A percentile compares a stretch with the other conserved stretches of the same genome.
These are phyloP conservation scores for Tricholaema leucomelas DNA, from an alignment of 2,113 vertebrate species.

Conservation along the genomic window DNA sequence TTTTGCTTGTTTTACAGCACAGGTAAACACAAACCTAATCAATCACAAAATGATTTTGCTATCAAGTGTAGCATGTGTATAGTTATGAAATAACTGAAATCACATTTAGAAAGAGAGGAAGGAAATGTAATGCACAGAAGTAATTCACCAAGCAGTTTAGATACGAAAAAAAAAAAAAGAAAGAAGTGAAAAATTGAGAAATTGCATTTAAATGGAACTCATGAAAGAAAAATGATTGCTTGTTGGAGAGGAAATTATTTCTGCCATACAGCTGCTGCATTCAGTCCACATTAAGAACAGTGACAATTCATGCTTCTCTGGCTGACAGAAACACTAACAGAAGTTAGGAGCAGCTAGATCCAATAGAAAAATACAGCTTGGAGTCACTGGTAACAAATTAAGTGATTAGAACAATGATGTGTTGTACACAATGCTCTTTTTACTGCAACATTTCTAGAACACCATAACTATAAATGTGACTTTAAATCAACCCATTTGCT, in stretches of 20 bases:
- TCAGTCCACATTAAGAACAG: neutral
- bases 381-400: neutral
- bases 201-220: constrained; percentile 20
- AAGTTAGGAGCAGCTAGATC: neutral
- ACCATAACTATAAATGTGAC: neutral
- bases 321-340: neutral
- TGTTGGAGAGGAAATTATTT: constrained; percentile 11
- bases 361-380: neutral
- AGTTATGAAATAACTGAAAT: neutral
- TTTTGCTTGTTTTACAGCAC: neutral
- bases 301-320: neutral
- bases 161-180: neutral
- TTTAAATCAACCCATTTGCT: neutral
- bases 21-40: neutral
- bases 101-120: neutral
- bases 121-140: neutral
- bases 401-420: neutral
- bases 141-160: neutral
- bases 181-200: neutral
- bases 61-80: neutral
- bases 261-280: constrained; percentile 15
- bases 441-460: neutral
- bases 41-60: neutral
- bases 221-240: constrained; percentile 5
- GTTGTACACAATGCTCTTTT: constrained; percentile 15